Evolutionary conservation across 1,140 invertebrate species (phyloP), one percentile per base, ranked within the genome.

Genomic region (Heliconius hewitsoni): DNA sequence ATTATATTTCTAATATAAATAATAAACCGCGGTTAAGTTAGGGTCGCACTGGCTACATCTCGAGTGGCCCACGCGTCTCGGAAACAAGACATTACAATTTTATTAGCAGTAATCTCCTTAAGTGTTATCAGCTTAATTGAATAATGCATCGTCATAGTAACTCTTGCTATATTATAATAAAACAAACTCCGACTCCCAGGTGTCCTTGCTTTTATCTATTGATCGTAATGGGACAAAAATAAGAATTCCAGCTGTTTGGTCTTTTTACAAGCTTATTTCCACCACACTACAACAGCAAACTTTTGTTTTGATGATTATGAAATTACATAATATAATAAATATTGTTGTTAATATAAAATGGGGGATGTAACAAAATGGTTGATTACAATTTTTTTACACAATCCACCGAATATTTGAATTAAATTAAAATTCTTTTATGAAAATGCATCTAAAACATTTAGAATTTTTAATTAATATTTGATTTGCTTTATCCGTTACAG

Each of bases 111-210:
- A 91, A 93, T 92, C 86, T 85, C 87, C 87, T 91, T 91, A 94
- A 94, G 92, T 94, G 92, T 92, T 94, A 93, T 94, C 92, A 90
- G 86, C 77, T 82, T 94, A 94, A 94, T 94, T 94, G 92, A 93
- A 94, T 94, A 94, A 94, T 94, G 88, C 90, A 92, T 91, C 86
- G 85, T 82, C 78, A 89, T 93, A 89, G 83, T 82, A 82, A 82
- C 81, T 78, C 72, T 82, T 86, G 86, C 82, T 85, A 85, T 84
- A 86, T 86, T 84, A 83, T 83, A 77, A 82, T 81, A 73, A 78
- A 60, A 79, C 75, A 79, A 81, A 71, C 23, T 34, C 60, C 27
- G 71, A 71, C 23, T 4, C 23, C 60, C 23, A 66, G 60, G 60
- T 66, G 60, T 66, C 27, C 60, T 66, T 66, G n/a, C 11, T 66